Percentiles rank a stretch among this genome's conserved stretches.
Conservation (phyloP, 1,140 invertebrate genomes). For the Microplitis mediator region DNA sequence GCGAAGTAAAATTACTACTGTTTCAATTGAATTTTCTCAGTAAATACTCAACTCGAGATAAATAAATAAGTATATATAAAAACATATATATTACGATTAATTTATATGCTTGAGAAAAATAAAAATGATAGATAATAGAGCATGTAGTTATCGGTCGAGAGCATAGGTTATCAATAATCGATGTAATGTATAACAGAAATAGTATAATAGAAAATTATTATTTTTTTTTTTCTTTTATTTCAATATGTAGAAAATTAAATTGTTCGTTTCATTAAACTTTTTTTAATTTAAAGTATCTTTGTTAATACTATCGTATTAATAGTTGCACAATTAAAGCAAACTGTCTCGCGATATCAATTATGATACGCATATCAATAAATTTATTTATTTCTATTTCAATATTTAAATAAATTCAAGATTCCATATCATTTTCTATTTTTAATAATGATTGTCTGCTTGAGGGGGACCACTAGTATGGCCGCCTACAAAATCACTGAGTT, state of each 20-base stretch:
- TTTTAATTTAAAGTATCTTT: no score
- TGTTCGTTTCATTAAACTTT: not conserved
- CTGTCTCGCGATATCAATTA: no score
- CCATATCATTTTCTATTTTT: no score
- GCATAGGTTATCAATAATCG: not conserved
- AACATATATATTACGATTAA: not conserved
- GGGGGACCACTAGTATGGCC: no score
- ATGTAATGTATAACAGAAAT: not conserved
- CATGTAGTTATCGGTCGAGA: not conserved
- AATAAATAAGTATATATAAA: not conserved
- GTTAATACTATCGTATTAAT: no score
- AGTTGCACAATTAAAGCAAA: no score
- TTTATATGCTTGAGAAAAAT: not conserved
- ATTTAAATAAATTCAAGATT: no score
- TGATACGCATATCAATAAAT: no score
- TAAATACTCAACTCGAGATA: no score
- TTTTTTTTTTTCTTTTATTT: not conserved
- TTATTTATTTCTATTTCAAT: no score
- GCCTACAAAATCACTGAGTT: no score
- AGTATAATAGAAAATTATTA: not conserved
- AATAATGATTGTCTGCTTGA: no score
- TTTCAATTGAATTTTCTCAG: not conserved
- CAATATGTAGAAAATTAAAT: not conserved
- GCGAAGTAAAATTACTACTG: not conserved
- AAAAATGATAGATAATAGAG: slow-evolving; percentile 28